These are phyloP conservation scores for Montipora cactus DNA, from an alignment of 64 coral and sea anemone genomes.

Conservation along the genomic window DNA sequence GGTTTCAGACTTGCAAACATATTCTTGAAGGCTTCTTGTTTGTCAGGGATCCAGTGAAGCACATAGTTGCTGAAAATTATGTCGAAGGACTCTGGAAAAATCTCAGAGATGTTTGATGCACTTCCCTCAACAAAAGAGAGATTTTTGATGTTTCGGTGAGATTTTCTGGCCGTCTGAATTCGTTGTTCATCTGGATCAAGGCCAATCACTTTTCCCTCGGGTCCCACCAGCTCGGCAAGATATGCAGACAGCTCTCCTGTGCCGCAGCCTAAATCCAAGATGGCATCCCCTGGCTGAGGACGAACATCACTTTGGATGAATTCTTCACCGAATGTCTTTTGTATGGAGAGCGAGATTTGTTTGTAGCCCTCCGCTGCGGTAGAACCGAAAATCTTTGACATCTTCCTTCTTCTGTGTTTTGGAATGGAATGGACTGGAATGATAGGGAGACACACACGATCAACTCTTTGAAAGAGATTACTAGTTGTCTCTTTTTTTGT, in stretches of 20 bases:
- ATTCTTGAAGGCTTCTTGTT: neutral
- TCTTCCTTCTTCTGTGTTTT: too few relatives aligned
- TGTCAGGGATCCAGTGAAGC: slow-evolving; percentile 39
- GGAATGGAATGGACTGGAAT: too few relatives aligned
- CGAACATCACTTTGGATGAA: neutral
- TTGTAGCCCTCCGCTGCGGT: neutral
- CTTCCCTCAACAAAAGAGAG: slow-evolving; percentile 32
- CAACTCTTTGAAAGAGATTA: too few relatives aligned
- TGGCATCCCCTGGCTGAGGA: neutral
- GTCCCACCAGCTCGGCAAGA: neutral
- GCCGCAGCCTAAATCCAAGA: slow-evolving; percentile 33
- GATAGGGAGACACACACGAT: too few relatives aligned
- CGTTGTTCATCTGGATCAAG: slow-evolving; percentile 29
- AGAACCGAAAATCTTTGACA: neutral
- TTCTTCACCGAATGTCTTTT: neutral
- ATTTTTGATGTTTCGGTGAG: slow-evolving; percentile 1
- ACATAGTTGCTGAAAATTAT: slow-evolving; percentile 32
- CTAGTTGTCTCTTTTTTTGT: too few relatives aligned
- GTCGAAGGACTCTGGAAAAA: neutral
- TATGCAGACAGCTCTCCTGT: slow-evolving; percentile 19
- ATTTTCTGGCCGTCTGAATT: slow-evolving; percentile 3
- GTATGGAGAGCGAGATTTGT: neutral
- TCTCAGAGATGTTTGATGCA: neutral
- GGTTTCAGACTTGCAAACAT: slow-evolving; percentile 16
- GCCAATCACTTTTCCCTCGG: neutral